Base-by-base conservation (phyloP, 2,888 invertebrate genomes). In the Folsomia candida region DNA sequence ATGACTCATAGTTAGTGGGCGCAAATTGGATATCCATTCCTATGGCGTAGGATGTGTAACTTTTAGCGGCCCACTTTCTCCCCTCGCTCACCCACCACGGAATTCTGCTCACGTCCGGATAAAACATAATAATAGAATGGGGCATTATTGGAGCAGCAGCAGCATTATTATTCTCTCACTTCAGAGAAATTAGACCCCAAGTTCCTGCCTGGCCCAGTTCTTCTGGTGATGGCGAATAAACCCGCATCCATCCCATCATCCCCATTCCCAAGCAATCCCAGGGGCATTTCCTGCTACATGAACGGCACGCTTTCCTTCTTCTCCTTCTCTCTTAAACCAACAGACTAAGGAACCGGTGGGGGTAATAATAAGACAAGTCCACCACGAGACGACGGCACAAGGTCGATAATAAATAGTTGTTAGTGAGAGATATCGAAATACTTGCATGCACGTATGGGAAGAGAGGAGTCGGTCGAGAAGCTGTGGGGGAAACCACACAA, bases 21-120 rank as follows among this genome's bases (percentile, higher is more conserved):
- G 37, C 37, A 37, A 37, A 37, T 37, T 37, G 37, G 37, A 37
- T 14, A 37, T 37, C 37, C 37, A 37, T 37, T 37, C 37, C 37
- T 14, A 4, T 37, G 37, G 37, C 37, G 14, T n/a, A n/a, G n/a
- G n/a, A 37, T 37, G 14, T 37, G 54, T 20, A 14, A 54, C 54
- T 37, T 37, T n/a, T n/a, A n/a, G n/a, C 37, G 14, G 37, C 37
- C 37, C 37, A 37, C 37, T 37, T 37, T 37, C 14, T 37, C 4
- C 37, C 37, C 14, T 37, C 14, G n/a, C n/a, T n/a, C n/a, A n/a
- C n/a, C n/a, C n/a, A 37, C 37, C 14, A 37, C 37, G 37, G 4
- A 37, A 64, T 64, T 64, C 63, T 22, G 4, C 63, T 64, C 63
- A 64, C 63, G 63, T 64, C n/a, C 51, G 1, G 37, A 64, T 51